phyloP scores from a whole-genome alignment of 2,113 vertebrate species.

The Microcebus tavaratra region DNA sequence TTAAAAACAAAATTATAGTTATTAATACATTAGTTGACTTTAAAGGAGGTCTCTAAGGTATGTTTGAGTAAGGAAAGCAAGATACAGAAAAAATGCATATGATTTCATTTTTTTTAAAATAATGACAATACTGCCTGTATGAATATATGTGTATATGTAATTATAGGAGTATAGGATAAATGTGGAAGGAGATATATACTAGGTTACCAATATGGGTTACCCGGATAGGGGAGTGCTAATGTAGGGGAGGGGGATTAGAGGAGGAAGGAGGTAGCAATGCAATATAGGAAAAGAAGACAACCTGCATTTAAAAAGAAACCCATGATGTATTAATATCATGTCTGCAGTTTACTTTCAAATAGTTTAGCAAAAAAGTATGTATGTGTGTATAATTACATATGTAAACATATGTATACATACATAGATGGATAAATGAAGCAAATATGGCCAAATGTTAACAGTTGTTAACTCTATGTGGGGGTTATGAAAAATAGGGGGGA shows the following conservation, averaged over 20 bases:
- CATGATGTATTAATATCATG: neutral
- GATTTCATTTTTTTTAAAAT: neutral
- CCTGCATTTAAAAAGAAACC: neutral
- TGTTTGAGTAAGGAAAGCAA: neutral
- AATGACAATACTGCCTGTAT: neutral
- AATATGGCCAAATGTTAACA: neutral
- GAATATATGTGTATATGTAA: neutral
- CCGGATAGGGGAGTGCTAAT: neutral
- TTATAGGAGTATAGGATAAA: neutral
- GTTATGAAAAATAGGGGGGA: neutral
- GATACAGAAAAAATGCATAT: neutral
- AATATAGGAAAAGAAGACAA: neutral
- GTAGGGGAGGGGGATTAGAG: neutral
- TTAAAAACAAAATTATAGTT: neutral
- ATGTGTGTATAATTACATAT: neutral
- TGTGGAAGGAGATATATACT: neutral
- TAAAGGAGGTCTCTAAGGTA: neutral
- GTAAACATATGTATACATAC: neutral
- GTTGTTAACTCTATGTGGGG: neutral
- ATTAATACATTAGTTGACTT: neutral
- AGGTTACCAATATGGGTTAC: neutral
- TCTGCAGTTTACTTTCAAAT: conserved; percentile 24
- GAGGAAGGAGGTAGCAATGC: neutral
- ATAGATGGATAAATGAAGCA: neutral
- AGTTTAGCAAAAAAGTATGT: neutral